These are phyloP conservation scores for Luffia ferchaultella DNA, from an alignment of 2,888 invertebrate species.

Conservation along the genomic window DNA sequence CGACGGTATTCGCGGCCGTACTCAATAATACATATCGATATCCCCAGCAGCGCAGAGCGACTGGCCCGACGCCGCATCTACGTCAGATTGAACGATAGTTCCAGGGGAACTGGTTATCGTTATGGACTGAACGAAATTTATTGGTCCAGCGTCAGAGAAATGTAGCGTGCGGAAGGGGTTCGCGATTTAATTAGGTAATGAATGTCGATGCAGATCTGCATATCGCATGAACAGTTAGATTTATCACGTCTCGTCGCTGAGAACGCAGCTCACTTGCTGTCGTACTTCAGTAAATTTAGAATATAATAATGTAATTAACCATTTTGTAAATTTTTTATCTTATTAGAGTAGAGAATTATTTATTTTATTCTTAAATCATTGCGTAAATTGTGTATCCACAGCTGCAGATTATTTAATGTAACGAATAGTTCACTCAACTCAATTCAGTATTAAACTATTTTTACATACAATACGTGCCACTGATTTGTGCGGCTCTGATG, in stretches of 20 bases:
- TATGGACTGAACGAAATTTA: constrained; percentile 66
- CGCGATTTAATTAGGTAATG: constrained; percentile 67
- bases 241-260: constrained; percentile 47
- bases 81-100: constrained; percentile 67
- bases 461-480: too few species aligned
- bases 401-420: too few species aligned
- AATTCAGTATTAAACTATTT: too few species aligned
- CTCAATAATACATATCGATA: constrained; percentile 65
- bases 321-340: too few species aligned
- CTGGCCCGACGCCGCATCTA: constrained; percentile 64
- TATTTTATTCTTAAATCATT: too few species aligned
- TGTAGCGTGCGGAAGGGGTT: constrained; percentile 66
- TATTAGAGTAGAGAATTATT: too few species aligned
- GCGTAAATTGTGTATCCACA: too few species aligned
- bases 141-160: constrained; percentile 64
- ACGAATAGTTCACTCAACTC: too few species aligned
- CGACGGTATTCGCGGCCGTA: constrained; percentile 33
- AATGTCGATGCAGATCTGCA: constrained; percentile 66
- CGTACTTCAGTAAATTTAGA: neutral
- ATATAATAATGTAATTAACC: too few species aligned
- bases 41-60: constrained; percentile 57
- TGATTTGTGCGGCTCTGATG: too few species aligned
- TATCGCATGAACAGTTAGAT: constrained; percentile 61
- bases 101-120: constrained; percentile 67
- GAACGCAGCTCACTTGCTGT: neutral